Base-by-base conservation (phyloP, 2,113 vertebrate genomes). In the Zosterops pallidus region DNA sequence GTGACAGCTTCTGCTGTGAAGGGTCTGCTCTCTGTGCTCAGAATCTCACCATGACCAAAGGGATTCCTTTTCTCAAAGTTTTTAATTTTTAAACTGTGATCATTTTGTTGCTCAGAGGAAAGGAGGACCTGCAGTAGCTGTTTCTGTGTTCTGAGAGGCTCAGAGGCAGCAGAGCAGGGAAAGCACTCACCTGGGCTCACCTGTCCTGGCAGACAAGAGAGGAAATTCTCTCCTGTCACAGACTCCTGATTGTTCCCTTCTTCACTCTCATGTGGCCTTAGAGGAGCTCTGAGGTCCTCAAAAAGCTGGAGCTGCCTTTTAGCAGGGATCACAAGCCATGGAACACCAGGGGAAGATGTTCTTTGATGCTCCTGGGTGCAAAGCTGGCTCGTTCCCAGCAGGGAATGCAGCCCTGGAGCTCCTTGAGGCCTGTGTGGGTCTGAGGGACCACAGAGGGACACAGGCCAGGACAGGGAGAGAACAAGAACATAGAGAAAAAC, bases 191-290 rank as follows among this genome's bases (percentile, higher is more conserved):
- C 41, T 57, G 52, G 19, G 35, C 62, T 41, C 33, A 4, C 47
- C 49, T 17, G 3, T 19, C 55, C 23, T 68, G 33, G 56, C 71
- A 70, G 56, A 50, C 12, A 63, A 28, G 23, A 59, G 64, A 21
- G 8, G 42, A 20, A 72, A 42, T n/a, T 1, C 22, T 41, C 57
- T 68, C 47, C 28, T 39, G 6, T 11, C 63, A 31, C 81, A 24
- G 23, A 15, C 28, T 46, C 35, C 65, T 49, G 44, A 23, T 49
- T 28, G 9, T 70, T 72, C 82, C 52, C 39, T 11, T 53, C 12
- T 19, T 9, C 0, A 0, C 21, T 42, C 56, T 56, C 6, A 0
- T 11, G 9, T 14, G 31, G 70, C 47, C 25, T 64, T 26, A n/a
- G 31, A 91, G 75, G 12, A 52, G 65, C n/a, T 82, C 47, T 41